A percentile compares a stretch with the other conserved stretches of the same genome.
These are phyloP conservation scores for Eurytoma adleriae DNA, from an alignment of 2,888 invertebrate genomes.

Conservation along the genomic window DNA sequence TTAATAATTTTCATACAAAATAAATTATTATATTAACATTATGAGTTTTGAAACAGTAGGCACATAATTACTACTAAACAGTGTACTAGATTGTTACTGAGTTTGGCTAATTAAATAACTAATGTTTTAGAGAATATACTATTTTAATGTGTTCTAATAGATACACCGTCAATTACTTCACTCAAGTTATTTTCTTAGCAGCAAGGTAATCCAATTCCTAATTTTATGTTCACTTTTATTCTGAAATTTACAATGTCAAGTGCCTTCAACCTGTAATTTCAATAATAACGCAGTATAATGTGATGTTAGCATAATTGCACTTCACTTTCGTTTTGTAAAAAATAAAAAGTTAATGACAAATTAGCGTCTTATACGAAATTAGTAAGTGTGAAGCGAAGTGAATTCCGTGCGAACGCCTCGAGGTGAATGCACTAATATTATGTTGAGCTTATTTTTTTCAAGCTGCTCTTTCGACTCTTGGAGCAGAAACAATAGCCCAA, in stretches of 20 bases:
- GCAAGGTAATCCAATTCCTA: background rate
- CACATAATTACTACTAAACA: too few relatives aligned
- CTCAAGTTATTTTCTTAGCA: background rate
- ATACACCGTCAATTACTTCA: too few relatives aligned
- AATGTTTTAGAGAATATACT: too few relatives aligned
- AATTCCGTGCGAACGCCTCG: background rate
- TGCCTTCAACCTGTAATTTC: background rate
- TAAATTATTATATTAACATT: too few relatives aligned
- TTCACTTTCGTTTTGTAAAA: conserved; percentile 20
- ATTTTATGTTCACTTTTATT: background rate
- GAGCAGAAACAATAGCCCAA: too few relatives aligned
- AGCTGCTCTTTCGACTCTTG: too few relatives aligned
- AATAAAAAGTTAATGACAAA: background rate
- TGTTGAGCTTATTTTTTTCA: background rate
- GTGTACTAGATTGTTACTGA: too few relatives aligned
- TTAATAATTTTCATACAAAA: too few relatives aligned
- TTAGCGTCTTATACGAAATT: background rate
- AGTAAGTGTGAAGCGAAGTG: background rate
- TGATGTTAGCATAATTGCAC: conserved; percentile 6
- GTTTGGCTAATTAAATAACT: too few relatives aligned
- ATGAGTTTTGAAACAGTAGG: too few relatives aligned
- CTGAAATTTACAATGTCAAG: background rate
- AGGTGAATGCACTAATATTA: background rate
- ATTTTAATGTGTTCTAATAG: too few relatives aligned
- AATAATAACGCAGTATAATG: conserved; percentile 8